phyloP scores from a whole-genome alignment of 2,888 invertebrate species.

The Entomobrya proxima region DNA sequence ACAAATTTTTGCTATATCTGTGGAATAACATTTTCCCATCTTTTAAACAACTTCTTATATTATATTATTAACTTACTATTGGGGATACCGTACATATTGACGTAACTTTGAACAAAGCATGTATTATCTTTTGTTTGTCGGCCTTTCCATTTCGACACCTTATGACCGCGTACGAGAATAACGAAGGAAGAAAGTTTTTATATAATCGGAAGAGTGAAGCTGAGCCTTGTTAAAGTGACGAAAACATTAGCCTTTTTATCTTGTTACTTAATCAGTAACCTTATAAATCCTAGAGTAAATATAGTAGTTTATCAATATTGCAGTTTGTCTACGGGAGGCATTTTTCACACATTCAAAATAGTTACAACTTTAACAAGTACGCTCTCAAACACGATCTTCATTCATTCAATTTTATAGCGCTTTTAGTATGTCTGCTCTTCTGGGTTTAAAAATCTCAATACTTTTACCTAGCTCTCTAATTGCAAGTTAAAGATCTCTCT shows the following conservation, averaged over 20 bases:
- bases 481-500: background rate
- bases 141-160: background rate
- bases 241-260: background rate
- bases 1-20: too few species aligned
- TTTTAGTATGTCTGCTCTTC: background rate
- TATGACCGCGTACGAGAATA: background rate
- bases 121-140: too few species aligned
- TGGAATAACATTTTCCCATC: too few species aligned
- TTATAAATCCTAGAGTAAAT: background rate
- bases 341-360: conserved; percentile 4
- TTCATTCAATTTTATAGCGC: background rate
- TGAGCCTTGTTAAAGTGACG: conserved; percentile 9
- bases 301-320: too few species aligned
- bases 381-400: background rate
- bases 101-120: too few species aligned
- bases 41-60: too few species aligned
- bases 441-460: conserved; percentile 7
- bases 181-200: background rate
- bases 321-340: background rate
- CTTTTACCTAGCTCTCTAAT: background rate
- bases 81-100: too few species aligned
- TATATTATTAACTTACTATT: too few species aligned
- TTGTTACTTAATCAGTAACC: background rate
- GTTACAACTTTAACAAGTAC: background rate
- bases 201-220: conserved; percentile 21